phyloP scores from a whole-genome alignment of 2,888 invertebrate genomes.

The Drosophila mayaguana region DNA sequence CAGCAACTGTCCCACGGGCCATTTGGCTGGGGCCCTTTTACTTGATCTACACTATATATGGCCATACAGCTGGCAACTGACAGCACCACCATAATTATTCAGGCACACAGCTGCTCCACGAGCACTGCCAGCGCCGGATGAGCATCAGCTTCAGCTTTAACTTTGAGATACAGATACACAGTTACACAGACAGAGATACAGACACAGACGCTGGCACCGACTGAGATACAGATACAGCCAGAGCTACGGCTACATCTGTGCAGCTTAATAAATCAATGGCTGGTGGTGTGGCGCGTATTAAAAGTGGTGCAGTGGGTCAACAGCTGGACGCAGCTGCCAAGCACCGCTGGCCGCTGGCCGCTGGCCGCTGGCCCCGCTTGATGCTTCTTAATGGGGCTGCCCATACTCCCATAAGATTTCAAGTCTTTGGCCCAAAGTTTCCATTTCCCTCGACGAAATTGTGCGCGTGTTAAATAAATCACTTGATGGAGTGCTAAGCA shows the following conservation, averaged over 20 bases:
- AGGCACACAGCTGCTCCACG: constrained; percentile 40
- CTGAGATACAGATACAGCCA: background rate
- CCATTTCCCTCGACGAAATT: background rate
- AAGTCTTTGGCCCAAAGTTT: background rate
- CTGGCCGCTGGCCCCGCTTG: constrained; percentile 20
- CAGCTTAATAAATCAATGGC: constrained; percentile 73
- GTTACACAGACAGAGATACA: background rate
- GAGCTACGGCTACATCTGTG: constrained; percentile 17
- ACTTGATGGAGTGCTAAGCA: constrained; percentile 75
- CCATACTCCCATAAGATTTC: constrained; percentile 22
- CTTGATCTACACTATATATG: constrained; percentile 47
- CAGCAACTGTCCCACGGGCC: constrained; percentile 80
- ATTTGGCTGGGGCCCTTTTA: constrained; percentile 63
- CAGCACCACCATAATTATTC: constrained; percentile 65
- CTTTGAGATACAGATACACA: constrained; percentile 17
- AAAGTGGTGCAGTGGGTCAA: constrained; percentile 80
- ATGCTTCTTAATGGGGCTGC: constrained; percentile 65
- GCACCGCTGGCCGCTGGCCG: constrained; percentile 39
- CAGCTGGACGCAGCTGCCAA: constrained; percentile 68
- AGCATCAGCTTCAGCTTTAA: constrained; percentile 45
- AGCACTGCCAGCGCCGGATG: constrained; percentile 57
- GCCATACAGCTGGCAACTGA: constrained; percentile 44
- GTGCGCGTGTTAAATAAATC: constrained; percentile 77
- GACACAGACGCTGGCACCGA: background rate
- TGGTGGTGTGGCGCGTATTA: constrained; percentile 43